phyloP scores from a whole-genome alignment of 2,888 invertebrate genomes.

The Apodemia duryi region DNA sequence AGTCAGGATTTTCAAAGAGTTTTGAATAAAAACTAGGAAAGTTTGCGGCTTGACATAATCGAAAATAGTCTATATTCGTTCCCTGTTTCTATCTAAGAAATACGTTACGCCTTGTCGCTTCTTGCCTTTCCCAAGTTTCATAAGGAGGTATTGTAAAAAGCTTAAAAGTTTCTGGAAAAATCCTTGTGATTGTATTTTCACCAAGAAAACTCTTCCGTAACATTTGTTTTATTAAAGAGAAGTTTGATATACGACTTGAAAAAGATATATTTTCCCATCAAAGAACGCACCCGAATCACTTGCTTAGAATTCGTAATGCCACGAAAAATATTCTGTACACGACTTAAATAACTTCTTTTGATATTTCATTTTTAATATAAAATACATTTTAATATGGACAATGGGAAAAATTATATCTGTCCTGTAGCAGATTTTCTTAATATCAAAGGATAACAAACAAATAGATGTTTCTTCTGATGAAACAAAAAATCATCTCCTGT shows the following conservation, averaged over 20 bases:
- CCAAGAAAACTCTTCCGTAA: background rate
- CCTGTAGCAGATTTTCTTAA: background rate
- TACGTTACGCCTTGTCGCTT: background rate
- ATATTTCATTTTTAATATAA: background rate
- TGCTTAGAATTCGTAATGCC: constrained; percentile 6
- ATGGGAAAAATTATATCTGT: background rate
- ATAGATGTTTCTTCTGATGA: no score
- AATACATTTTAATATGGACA: background rate
- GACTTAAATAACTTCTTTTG: background rate
- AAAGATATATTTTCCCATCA: constrained; percentile 2
- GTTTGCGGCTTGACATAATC: no score
- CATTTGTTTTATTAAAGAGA: constrained; percentile 11
- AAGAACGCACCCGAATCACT: background rate
- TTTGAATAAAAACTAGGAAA: no score
- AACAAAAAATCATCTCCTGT: no score
- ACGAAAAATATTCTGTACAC: background rate
- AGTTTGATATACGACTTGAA: background rate
- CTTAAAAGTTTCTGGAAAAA: background rate
- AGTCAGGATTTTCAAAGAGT: no score
- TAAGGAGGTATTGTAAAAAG: background rate
- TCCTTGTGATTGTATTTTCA: background rate
- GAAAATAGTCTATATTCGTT: no score
- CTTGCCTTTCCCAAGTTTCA: background rate
- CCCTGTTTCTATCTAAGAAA: background rate
- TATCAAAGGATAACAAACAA: background rate